Evolutionary conservation across 2,797 vertebrate species (phyloP).

Genomic region (Siniperca undulata): DNA sequence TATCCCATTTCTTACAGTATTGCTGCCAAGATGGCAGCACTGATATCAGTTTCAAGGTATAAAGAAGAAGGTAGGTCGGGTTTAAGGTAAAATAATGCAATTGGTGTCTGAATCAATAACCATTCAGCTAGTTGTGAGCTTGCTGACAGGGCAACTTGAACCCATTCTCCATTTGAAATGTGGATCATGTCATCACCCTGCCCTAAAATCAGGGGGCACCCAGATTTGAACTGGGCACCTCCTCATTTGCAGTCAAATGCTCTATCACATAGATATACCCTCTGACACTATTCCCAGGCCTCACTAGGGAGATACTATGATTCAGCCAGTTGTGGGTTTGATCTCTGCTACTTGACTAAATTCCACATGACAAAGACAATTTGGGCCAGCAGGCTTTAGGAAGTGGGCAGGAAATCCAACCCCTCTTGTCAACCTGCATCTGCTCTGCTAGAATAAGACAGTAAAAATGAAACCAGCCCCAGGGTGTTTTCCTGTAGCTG

Average conservation of each 20-base stretch:
- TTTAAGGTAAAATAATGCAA: background rate
- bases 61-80: background rate
- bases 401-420: constrained; percentile 51
- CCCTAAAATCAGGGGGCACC: constrained; percentile 43
- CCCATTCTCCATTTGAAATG: background rate
- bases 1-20: background rate
- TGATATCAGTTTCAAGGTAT: background rate
- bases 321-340: constrained; percentile 42
- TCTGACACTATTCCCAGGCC: constrained; percentile 16
- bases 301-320: constrained; percentile 1
- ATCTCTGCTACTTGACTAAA: constrained; percentile 52
- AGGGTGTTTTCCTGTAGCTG: constrained; percentile 19
- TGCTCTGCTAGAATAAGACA: constrained; percentile 21
- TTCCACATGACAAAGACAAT: constrained; percentile 63
- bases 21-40: background rate
- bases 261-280: constrained; percentile 58
- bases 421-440: constrained; percentile 51
- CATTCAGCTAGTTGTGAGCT: background rate
- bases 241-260: constrained; percentile 73
- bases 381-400: constrained; percentile 47
- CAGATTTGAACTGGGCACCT: constrained; percentile 65
- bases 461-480: constrained; percentile 30
- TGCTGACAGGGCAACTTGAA: constrained; percentile 12
- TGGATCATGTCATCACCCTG: constrained; percentile 26
- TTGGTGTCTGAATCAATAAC: background rate